Evolutionary conservation across 2,797 vertebrate genomes (phyloP), one percentile per base, ranked within the genome.

Genomic region (Neosalanx taihuensis): DNA sequence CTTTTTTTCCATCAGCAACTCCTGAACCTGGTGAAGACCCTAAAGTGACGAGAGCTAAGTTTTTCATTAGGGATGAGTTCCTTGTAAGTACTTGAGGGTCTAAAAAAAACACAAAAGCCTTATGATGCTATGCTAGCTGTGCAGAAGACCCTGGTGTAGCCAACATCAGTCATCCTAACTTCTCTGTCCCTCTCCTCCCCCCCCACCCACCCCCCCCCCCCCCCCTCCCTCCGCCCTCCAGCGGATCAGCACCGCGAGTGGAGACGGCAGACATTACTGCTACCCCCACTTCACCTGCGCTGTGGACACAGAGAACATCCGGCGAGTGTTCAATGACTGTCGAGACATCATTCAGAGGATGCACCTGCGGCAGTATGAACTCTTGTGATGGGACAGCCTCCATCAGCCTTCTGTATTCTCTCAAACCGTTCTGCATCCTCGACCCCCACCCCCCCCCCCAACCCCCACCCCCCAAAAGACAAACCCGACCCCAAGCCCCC

Each of bases 301-400:
- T 0, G 95, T 99, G 88, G 97, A 98, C 95, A 98, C 97, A 1
- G 97, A 99, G 89, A 99, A 99, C 79, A 99, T 98, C 92, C 96
- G 97, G 84, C 92, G 97, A 78, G 97, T 99, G 81, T 99, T 99
- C 92, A 98, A 98, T 80, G 97, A 98, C 94, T 99, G 97, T 81
- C 94, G 97, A 49, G 97, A 98, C 92, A 98, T 99, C 94, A 98
- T 99, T 86, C 97, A 99, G 90, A 91, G 97, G 89, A 99, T 98
- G 96, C 97, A 99, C 85, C 96, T 99, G 88, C 95, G 97, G 86
- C 97, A 99, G 94, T 98, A 98, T 59, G 97, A 98, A 93, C 97
- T 99, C 90, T 94, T 99, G 95, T 99, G 95, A 97, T 93, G 90
- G 91, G 90, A 73, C 76, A 84, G 88, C 88, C 91, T 91, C 90